Conservation (phyloP, 2,888 invertebrate genomes). For the Lithophane leautieri region DNA sequence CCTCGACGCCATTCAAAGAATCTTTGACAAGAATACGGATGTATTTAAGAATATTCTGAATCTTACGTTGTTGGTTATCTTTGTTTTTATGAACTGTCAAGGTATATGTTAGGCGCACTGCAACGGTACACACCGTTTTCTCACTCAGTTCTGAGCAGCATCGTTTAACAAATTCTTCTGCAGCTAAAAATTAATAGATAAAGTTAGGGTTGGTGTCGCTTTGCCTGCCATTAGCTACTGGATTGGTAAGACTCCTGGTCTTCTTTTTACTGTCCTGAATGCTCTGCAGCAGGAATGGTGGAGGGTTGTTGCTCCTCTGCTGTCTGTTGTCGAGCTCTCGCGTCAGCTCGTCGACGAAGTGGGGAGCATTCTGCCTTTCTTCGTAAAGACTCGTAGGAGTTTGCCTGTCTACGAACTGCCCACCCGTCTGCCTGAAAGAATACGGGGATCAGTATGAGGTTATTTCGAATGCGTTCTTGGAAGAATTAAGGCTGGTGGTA, state of each 20-base stretch:
- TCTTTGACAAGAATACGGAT: neutral
- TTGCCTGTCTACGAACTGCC: slow-evolving; percentile 84
- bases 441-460: slow-evolving; percentile 54
- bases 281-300: slow-evolving; percentile 85
- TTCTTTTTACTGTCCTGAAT: slow-evolving; percentile 84
- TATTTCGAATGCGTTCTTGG: neutral
- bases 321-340: slow-evolving; percentile 81
- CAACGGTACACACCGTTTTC: slow-evolving; percentile 13
- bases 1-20: neutral
- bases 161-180: slow-evolving; percentile 6
- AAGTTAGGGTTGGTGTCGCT: slow-evolving; percentile 87
- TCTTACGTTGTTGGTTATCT: neutral
- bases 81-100: slow-evolving; percentile 6
- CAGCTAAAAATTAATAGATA: slow-evolving; percentile 76
- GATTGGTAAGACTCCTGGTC: slow-evolving; percentile 75
- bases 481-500: neutral
- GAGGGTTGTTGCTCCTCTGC: slow-evolving; percentile 74
- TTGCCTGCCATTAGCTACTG: slow-evolving; percentile 76
- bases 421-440: slow-evolving; percentile 87
- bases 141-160: slow-evolving; percentile 19
- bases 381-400: slow-evolving; percentile 16
- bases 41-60: neutral
- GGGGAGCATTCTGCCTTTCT: slow-evolving; percentile 38
- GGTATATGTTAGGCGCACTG: slow-evolving; percentile 1
- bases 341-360: slow-evolving; percentile 85